These are phyloP conservation scores for Blastomussa wellsi DNA, from an alignment of 92 coral and sea anemone species.

Conservation along the genomic window DNA sequence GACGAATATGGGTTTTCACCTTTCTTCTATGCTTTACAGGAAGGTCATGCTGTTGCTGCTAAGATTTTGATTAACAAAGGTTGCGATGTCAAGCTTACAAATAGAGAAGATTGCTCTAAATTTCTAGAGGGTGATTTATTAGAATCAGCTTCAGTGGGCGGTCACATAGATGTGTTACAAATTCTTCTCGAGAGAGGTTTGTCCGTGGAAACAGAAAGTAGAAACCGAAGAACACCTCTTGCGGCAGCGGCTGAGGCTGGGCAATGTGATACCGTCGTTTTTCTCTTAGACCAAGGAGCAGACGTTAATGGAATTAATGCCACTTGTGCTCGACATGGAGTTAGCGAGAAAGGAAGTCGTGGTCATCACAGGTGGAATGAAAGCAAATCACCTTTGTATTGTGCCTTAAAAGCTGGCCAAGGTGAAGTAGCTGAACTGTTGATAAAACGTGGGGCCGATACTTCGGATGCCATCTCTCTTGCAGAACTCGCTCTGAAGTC, in stretches of 20 bases:
- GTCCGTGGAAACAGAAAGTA: neutral
- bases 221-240: neutral
- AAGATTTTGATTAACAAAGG: constrained; percentile 19
- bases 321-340: neutral
- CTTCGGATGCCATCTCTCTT: neutral
- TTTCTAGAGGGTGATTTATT: neutral
- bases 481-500: constrained; percentile 2
- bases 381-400: neutral
- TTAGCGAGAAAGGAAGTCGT: neutral
- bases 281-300: constrained; percentile 30
- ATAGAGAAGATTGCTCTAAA: neutral
- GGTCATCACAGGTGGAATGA: neutral
- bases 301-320: neutral
- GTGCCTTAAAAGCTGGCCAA: constrained; percentile 17
- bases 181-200: constrained; percentile 9
- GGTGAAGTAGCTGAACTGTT: constrained; percentile 22
- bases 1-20: constrained; percentile 3
- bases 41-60: constrained; percentile 3
- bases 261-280: constrained; percentile 17
- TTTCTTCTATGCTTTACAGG: constrained; percentile 9
- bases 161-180: constrained; percentile 10
- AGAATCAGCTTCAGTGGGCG: neutral
- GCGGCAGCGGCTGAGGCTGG: constrained; percentile 12
- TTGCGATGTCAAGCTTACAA: neutral
- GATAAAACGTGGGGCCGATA: constrained; percentile 30